These are phyloP conservation scores for Notolepis coatsorum DNA, from an alignment of 2,797 vertebrate species.

Conservation along the genomic window DNA sequence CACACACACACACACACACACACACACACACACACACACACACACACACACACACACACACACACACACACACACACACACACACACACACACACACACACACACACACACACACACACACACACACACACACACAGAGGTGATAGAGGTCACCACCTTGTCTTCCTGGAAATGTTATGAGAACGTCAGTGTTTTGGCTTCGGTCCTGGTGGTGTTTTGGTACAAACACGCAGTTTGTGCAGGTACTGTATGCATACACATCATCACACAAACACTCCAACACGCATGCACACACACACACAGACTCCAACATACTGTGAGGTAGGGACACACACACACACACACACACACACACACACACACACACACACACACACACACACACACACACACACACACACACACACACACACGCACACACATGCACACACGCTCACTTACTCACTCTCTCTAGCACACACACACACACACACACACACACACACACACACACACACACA, in stretches of 20 bases:
- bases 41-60: background rate
- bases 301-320: background rate
- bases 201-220: too few relatives aligned
- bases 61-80: conserved; percentile 2
- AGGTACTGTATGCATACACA: too few relatives aligned
- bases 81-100: background rate
- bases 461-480: too few relatives aligned
- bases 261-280: background rate
- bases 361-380: background rate
- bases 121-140: background rate
- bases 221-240: too few relatives aligned
- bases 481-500: too few relatives aligned
- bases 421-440: too few relatives aligned
- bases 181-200: too few relatives aligned
- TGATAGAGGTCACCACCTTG: conserved; percentile 11
- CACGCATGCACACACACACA: background rate
- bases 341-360: background rate
- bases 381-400: too few relatives aligned
- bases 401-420: background rate
- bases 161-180: too few relatives aligned
- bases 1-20: background rate
- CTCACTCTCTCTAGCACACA: too few relatives aligned
- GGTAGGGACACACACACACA: background rate
- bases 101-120: background rate
- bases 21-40: background rate